Evolutionary conservation across 2,113 vertebrate genomes (phyloP).

Genomic region (Tringa solitaria): DNA sequence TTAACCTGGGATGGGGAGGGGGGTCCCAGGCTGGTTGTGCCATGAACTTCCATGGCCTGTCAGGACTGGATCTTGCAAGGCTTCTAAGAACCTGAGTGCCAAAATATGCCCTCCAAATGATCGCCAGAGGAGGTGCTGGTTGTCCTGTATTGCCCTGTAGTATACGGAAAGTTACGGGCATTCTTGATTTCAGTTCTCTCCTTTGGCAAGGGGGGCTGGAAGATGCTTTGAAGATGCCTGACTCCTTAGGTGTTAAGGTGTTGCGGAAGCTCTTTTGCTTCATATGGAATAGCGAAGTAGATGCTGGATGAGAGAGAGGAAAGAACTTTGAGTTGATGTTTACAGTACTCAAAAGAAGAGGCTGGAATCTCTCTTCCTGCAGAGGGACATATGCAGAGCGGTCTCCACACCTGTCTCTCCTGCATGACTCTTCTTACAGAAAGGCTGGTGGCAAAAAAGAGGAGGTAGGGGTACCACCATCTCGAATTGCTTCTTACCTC

Average conservation of each 20-base stretch:
- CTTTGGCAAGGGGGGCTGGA: not conserved
- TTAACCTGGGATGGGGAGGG: not conserved
- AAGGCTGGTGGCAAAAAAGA: not conserved
- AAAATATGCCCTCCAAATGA: not conserved
- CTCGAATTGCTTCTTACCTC: not conserved
- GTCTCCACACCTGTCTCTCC: not conserved
- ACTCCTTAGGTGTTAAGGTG: not conserved
- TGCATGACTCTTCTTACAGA: not conserved
- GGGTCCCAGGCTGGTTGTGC: not conserved
- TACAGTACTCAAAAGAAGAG: not conserved
- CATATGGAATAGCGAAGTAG: not conserved
- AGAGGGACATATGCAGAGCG: not conserved
- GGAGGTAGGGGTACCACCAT: rapidly evolving
- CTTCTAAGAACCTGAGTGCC: not conserved
- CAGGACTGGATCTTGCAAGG: not conserved
- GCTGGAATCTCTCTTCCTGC: not conserved
- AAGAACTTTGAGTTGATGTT: not conserved
- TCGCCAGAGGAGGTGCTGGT: too few relatives aligned
- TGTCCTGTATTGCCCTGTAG: not conserved
- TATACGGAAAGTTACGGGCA: rapidly evolving
- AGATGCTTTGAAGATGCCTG: not conserved
- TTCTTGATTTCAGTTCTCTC: not conserved
- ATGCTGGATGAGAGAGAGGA: not conserved
- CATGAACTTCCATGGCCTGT: rapidly evolving
- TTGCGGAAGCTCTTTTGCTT: not conserved